phyloP scores from a whole-genome alignment of 2,888 invertebrate species.

The Drosophila kokeensis region DNA sequence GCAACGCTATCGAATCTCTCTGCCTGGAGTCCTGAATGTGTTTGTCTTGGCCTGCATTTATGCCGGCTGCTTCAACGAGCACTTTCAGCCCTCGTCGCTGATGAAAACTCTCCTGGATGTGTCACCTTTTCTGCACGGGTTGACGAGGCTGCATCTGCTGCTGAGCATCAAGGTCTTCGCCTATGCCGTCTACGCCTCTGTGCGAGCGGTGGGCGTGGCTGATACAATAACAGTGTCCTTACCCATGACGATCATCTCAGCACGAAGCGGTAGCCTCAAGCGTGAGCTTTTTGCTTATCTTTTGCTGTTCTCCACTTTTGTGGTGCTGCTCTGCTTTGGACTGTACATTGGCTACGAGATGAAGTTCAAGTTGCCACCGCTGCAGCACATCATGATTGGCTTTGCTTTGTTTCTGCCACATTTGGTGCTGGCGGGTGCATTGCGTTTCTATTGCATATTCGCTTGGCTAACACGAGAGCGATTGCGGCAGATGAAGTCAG shows the following conservation, averaged over 20 bases:
- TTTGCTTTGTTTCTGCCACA: conserved; percentile 81
- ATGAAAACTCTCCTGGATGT: conserved; percentile 67
- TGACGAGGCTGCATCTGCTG: conserved; percentile 71
- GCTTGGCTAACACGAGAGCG: conserved; percentile 67
- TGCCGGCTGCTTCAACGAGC: conserved; percentile 73
- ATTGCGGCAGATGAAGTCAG: conserved; percentile 41
- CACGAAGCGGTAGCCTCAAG: neutral
- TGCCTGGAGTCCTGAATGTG: conserved; percentile 41
- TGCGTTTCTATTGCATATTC: conserved; percentile 55
- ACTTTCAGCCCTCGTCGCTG: conserved; percentile 68
- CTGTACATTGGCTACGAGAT: conserved; percentile 79
- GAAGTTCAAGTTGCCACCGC: conserved; percentile 77
- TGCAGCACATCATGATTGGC: conserved; percentile 72
- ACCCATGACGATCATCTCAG: neutral
- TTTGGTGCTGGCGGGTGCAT: conserved; percentile 66
- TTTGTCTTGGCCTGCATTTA: conserved; percentile 52
- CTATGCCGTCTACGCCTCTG: conserved; percentile 66
- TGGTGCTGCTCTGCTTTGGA: conserved; percentile 59
- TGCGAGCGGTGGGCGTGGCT: conserved; percentile 47
- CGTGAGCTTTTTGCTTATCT: conserved; percentile 60
- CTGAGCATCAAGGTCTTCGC: conserved; percentile 73
- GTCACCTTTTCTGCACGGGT: conserved; percentile 71
- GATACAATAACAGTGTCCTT: conserved; percentile 55
- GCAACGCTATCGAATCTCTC: conserved; percentile 50
- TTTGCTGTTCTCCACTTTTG: conserved; percentile 67